Conservation (phyloP, 1,140 invertebrate genomes). For the Drosophila nebulosa region DNA sequence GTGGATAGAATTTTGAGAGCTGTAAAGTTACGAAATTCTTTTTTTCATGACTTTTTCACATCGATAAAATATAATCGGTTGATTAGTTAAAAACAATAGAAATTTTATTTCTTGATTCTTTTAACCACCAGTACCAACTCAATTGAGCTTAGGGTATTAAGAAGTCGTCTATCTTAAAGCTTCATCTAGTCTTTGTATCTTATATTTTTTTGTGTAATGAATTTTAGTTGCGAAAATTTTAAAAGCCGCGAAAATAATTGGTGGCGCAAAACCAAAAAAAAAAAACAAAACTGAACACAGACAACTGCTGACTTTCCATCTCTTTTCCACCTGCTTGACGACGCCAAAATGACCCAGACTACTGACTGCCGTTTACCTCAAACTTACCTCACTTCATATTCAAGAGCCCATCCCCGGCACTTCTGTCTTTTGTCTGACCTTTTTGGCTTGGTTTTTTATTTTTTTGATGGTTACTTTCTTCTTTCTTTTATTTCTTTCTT, state of each 20-base stretch:
- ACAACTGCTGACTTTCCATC: slow-evolving; percentile 2
- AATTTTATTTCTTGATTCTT: no score
- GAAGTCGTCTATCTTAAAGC: not conserved
- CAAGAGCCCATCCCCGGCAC: not conserved
- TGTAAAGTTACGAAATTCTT: no score
- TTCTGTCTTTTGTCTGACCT: slow-evolving; percentile 25
- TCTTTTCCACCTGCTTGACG: slow-evolving; percentile 22
- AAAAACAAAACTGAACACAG: slow-evolving; percentile 30
- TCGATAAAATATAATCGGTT: no score
- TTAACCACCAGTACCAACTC: no score
- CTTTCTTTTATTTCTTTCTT: not conserved
- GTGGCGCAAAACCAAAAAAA: slow-evolving; percentile 15
- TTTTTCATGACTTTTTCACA: no score
- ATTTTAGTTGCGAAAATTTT: slow-evolving; percentile 68
- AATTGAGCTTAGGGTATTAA: not conserved
- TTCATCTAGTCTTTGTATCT: not conserved
- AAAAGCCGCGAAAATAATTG: slow-evolving; percentile 48
- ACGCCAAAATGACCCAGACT: slow-evolving; percentile 28
- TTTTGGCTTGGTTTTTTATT: slow-evolving; percentile 14
- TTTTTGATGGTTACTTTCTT: slow-evolving; percentile 28
- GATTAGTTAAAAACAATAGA: no score
- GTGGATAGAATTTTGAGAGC: no score
- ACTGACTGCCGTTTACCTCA: slow-evolving; percentile 15
- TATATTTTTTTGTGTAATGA: slow-evolving; percentile 44
- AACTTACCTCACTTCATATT: not conserved